Percentiles rank a stretch among this genome's conserved stretches.
phyloP scores from a whole-genome alignment of 2,888 invertebrate species.

The Drosophila gaucha region DNA sequence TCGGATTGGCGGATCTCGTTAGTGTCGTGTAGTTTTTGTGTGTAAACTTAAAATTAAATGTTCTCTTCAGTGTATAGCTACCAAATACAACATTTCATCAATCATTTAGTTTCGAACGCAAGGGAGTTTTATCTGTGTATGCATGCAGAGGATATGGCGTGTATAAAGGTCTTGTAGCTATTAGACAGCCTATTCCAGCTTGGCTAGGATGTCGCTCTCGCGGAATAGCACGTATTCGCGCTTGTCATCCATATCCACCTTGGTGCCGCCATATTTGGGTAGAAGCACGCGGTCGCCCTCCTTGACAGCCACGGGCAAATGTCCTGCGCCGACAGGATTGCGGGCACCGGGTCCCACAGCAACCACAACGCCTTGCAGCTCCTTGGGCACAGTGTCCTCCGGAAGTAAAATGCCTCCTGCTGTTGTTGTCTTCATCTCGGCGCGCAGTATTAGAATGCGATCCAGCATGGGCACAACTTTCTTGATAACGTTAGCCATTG shows the following conservation, averaged over 20 bases:
- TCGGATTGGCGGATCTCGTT: not conserved
- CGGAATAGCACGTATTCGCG: conserved; percentile 97
- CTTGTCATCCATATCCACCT: conserved; percentile 94
- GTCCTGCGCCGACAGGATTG: conserved; percentile 94
- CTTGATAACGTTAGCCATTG: conserved; percentile 84
- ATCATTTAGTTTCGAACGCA: conserved; percentile 80
- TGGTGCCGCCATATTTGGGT: conserved; percentile 99
- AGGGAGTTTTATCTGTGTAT: conserved; percentile 5
- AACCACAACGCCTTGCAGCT: conserved; percentile 95
- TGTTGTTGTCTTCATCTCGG: conserved; percentile 94
- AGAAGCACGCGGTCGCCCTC: conserved; percentile 97
- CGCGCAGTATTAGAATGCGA: conserved; percentile 95
- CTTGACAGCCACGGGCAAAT: conserved; percentile 91
- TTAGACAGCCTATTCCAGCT: conserved; percentile 88
- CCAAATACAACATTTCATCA: conserved; percentile 72
- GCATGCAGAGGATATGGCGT: no score
- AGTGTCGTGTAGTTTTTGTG: not conserved
- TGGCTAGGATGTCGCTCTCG: conserved; percentile 97
- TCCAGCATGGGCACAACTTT: conserved; percentile 95
- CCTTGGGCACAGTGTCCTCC: conserved; percentile 96
- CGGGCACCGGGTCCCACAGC: conserved; percentile 96
- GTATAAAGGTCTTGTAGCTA: no score
- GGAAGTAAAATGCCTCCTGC: conserved; percentile 98
- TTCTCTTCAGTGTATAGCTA: conserved; percentile 46
- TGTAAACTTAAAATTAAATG: no score